These are phyloP conservation scores for Tichodroma muraria DNA, from an alignment of 2,113 vertebrate species.

Conservation along the genomic window DNA sequence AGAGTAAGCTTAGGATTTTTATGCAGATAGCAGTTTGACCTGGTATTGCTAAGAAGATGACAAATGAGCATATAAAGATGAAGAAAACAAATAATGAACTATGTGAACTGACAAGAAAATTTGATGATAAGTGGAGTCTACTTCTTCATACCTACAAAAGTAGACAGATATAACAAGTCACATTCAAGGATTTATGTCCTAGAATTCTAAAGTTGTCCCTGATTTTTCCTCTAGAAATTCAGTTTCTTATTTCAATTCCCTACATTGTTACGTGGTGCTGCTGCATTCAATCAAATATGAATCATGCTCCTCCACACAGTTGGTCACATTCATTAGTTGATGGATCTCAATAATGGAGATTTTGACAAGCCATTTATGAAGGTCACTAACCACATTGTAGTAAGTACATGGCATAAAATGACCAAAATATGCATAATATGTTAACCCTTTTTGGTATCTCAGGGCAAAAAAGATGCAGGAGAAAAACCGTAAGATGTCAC, in stretches of 20 bases:
- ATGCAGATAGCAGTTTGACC: background rate
- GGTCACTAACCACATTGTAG: background rate
- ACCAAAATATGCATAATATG: background rate
- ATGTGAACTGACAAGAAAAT: background rate
- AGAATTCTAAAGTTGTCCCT: background rate
- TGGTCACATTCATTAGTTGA: background rate
- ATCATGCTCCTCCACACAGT: background rate
- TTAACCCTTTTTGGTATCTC: background rate
- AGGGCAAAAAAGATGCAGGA: background rate
- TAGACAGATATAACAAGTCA: background rate
- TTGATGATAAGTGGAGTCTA: background rate
- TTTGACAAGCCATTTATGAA: background rate
- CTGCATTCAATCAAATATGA: background rate
- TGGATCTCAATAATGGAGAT: background rate
- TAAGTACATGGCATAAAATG: background rate
- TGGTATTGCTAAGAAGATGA: background rate
- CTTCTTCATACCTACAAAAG: background rate
- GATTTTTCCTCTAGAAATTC: background rate
- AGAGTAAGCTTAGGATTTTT: background rate
- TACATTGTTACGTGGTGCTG: background rate
- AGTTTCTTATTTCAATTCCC: background rate
- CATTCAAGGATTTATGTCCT: background rate
- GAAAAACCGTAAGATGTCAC: background rate
- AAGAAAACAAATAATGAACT: background rate
- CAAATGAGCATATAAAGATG: background rate